Percentiles rank a stretch among this genome's conserved stretches.
Evolutionary conservation across 2,113 vertebrate species (phyloP).

Genomic region (Pseudopodoces humilis): DNA sequence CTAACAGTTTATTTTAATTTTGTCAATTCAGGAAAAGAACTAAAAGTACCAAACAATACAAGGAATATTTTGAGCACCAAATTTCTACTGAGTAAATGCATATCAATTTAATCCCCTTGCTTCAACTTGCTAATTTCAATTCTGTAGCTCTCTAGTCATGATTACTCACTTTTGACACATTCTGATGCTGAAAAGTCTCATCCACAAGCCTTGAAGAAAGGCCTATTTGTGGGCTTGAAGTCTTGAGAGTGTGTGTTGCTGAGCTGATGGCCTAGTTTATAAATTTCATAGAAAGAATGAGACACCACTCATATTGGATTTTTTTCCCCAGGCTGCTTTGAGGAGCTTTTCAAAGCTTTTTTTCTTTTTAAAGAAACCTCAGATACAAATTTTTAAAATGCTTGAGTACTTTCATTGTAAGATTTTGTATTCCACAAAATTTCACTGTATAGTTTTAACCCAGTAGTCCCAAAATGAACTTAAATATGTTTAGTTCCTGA

Average conservation of each 20-base stretch:
- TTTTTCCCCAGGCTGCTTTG: background rate
- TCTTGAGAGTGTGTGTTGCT: background rate
- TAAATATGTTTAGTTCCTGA: background rate
- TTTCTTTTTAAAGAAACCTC: background rate
- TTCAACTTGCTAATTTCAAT: background rate
- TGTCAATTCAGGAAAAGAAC: background rate
- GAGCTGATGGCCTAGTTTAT: accelerated
- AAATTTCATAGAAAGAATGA: background rate
- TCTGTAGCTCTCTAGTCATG: background rate
- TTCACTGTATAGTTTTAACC: background rate
- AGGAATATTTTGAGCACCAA: background rate
- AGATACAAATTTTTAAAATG: background rate
- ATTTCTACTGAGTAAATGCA: background rate
- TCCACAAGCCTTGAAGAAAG: background rate
- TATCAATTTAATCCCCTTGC: background rate
- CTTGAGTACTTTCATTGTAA: background rate
- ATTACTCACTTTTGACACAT: background rate
- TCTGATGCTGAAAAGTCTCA: background rate
- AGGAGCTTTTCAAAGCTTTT: background rate
- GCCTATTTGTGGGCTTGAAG: background rate
- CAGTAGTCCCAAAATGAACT: background rate
- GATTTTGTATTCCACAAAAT: background rate
- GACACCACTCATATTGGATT: background rate
- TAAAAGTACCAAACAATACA: background rate
- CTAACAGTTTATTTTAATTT: background rate